Conservation (phyloP, 2,888 invertebrate species). For the Patella pellucida region DNA sequence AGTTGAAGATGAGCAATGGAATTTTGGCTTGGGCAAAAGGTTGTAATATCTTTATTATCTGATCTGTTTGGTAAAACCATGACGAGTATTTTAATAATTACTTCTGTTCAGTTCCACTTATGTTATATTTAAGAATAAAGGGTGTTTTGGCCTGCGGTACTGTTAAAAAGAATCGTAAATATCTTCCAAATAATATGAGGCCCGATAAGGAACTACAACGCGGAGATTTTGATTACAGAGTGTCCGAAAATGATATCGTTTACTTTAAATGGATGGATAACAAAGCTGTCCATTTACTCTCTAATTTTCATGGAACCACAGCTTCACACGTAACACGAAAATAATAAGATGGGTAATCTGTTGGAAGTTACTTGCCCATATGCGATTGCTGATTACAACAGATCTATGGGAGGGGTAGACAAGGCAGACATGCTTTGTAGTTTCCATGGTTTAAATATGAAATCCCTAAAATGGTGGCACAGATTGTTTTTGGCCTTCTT, state of each 20-base stretch:
- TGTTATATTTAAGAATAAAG: conserved; percentile 14
- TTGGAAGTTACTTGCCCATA: conserved; percentile 21
- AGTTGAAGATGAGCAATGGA: background rate
- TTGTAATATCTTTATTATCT: conserved; percentile 27
- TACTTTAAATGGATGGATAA: conserved; percentile 30
- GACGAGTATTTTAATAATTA: conserved; percentile 28
- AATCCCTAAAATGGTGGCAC: conserved; percentile 21
- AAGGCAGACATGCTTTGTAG: conserved; percentile 31
- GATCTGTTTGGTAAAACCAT: conserved; percentile 6
- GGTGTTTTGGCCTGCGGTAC: conserved; percentile 28
- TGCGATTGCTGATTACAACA: conserved; percentile 21
- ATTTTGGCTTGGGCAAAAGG: conserved; percentile 20
- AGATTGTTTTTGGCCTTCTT: conserved; percentile 8
- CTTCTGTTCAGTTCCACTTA: conserved; percentile 22
- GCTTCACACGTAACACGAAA: conserved; percentile 8
- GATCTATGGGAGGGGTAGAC: conserved; percentile 30
- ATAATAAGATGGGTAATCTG: conserved; percentile 17
- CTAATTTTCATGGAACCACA: conserved; percentile 18
- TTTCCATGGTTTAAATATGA: conserved; percentile 17
- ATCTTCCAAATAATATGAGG: conserved; percentile 19
- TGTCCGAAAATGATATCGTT: conserved; percentile 18
- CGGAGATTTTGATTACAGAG: conserved; percentile 18
- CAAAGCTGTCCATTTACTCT: conserved; percentile 7
- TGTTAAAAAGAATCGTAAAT: conserved; percentile 22
- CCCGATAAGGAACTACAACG: conserved; percentile 10